phyloP scores from a whole-genome alignment of 2,888 invertebrate genomes.

The Parnassius orleans region DNA sequence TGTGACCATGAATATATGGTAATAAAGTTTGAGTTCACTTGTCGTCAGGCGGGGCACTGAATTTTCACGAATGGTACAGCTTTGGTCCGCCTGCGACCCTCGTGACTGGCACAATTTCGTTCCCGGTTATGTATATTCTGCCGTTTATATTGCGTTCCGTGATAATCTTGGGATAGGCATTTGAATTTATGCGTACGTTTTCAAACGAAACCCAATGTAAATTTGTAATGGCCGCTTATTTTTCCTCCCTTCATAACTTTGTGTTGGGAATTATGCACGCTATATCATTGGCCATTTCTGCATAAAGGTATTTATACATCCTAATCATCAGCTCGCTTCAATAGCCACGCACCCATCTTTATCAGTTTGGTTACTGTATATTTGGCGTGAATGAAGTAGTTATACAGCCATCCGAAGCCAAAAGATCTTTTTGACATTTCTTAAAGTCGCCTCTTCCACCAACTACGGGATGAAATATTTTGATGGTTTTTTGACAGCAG shows the following conservation, averaged over 20 bases:
- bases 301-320: no score
- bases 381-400: no score
- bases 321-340: no score
- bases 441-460: no score
- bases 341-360: no score
- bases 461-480: no score
- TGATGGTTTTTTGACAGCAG: no score
- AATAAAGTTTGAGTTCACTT: constrained; percentile 59
- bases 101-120: constrained; percentile 77
- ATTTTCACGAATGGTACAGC: constrained; percentile 68
- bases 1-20: constrained; percentile 51
- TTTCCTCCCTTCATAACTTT: constrained; percentile 7
- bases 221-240: constrained; percentile 9
- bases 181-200: constrained; percentile 22
- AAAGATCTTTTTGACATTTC: no score
- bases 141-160: constrained; percentile 68
- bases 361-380: no score
- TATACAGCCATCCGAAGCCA: no score
- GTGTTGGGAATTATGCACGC: constrained; percentile 6
- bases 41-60: constrained; percentile 57
- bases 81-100: constrained; percentile 61
- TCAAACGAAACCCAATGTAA: constrained; percentile 11
- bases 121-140: constrained; percentile 65
- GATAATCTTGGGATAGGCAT: constrained; percentile 42
- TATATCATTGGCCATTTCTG: no score